Evolutionary conservation across 1,140 invertebrate species (phyloP).

Genomic region (Dysdera silvatica): DNA sequence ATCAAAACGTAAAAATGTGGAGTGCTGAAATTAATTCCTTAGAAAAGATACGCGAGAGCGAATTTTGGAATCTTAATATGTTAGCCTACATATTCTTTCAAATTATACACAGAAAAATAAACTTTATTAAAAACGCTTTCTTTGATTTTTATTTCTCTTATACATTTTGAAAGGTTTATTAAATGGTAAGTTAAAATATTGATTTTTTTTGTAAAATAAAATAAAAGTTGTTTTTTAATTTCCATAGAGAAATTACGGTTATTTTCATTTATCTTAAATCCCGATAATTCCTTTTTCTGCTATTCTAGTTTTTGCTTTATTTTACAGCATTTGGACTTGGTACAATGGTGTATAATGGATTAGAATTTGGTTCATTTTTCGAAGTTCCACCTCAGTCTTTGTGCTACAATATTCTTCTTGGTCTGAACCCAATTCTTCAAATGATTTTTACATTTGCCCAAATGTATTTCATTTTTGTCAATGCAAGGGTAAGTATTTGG

Average conservation of each 20-base stretch:
- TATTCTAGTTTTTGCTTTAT: background rate
- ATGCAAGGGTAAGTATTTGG: conserved; percentile 72
- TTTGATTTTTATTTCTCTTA: no score
- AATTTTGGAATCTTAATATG: no score
- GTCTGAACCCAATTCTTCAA: conserved; percentile 75
- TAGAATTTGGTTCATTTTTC: conserved; percentile 89
- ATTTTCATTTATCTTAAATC: background rate
- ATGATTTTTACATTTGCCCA: conserved; percentile 97
- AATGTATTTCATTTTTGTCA: conserved; percentile 98
- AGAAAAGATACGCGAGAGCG: no score
- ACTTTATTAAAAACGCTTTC: no score
- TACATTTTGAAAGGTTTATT: no score
- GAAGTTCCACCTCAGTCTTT: conserved; percentile 76
- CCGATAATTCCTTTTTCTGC: background rate
- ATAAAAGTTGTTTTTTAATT: no score
- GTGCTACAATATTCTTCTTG: conserved; percentile 71
- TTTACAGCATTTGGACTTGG: conserved; percentile 69
- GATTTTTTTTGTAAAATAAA: no score
- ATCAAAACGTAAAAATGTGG: no score
- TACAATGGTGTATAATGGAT: conserved; percentile 95
- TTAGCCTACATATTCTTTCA: no score
- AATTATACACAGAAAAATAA: no score
- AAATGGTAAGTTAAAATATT: no score
- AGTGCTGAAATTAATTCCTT: no score
- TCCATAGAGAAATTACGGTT: background rate